Evolutionary conservation across 2,113 vertebrate species (phyloP), one percentile per base, ranked within the genome.

Genomic region (Pseudorectes ferrugineus): DNA sequence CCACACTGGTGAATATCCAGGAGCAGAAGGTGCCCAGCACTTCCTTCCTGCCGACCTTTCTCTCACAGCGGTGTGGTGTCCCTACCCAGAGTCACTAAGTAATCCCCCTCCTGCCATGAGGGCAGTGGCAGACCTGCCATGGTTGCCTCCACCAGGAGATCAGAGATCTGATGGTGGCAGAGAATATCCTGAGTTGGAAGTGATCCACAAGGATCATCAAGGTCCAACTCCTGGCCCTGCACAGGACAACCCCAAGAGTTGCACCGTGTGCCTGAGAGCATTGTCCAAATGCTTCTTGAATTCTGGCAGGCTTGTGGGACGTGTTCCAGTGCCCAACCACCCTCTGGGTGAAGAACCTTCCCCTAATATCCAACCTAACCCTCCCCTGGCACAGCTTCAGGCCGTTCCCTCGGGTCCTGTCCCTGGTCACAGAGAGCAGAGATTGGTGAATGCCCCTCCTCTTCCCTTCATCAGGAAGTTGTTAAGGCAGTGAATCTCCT

Each of bases 1-100:
- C 40, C 3, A 0, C 2, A 1, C 9, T 2, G 20, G 6, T 1
- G 20, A 10, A 10, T 0, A 6, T 4, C 33, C 1, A 1, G 12
- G 31, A 63, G 23, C 3, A 4, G 35, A n/a, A 54, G 35, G 8
- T 18, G 79, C 35, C 38, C 46, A 16, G 31, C 3, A 4, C 7
- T 63, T 35, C 42, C 48, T n/a, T n/a, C 29, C 23, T 0, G 0
- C 28, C 6, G 18, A 18, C 15, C 29, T 35, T 67, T 38, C 31
- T 42, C 35, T 33, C 4, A 1, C n/a, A 63, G 33, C 48, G 9
- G 1, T 38, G n/a, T 1, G 5, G 8, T 20, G 52, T 36, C 54
- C 24, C 29, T 29, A 1, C 25, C 25, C 5, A 0, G 1, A 57
- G 55, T 23, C 57, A 35, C 7, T 14, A 10, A 16, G 28, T 12